Base-by-base conservation (phyloP, 92 coral and sea anemone species). In the Phenganax stokvisi region DNA sequence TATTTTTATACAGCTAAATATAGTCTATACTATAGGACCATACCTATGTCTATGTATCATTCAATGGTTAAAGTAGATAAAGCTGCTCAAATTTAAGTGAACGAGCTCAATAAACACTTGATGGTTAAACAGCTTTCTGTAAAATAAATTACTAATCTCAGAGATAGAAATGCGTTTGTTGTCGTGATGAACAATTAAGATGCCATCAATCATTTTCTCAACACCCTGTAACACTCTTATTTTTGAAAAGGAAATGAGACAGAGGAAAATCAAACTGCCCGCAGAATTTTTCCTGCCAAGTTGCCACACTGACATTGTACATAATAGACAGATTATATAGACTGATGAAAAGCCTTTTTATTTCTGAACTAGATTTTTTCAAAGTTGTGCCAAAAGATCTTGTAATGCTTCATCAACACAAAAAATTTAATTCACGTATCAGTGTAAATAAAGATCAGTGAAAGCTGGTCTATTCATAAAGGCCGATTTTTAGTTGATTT, bases 181-280 rank as follows among this genome's bases (percentile, higher is more conserved):
- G 51, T 59, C 15, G 28, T 79, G 73, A 79, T 73, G 83, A 79
- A 79, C 83, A 79, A 79, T 79, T 79, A 79, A 79, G 65, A 79
- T 79, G n/a, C 83, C 74, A 79, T 79, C 83, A 79, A 79, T 79
- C 83, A 79, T 79, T 79, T 68, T 68, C 51, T 59, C 69, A 79
- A 60, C 83, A n/a, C 37, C 51, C 25, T 16, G 52, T 79, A 79
- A 58, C 1, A 58, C 82, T 64, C 73, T 63, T 63, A 63, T 17
- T 28, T 51, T 0, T 16, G 52, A n/a, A 37, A 68, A 68, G 73
- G 73, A 68, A 68, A 68, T 68, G 73, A 37, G 54, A 20, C 16
- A 3, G 29, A 68, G 73, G 16, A 37, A 6, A 68, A 68, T 16
- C 7, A 30, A 68, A 1, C 30, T 25, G 37, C 37, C 70, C 30